phyloP scores from a whole-genome alignment of 2,888 invertebrate species.

The Brachyptera putata region DNA sequence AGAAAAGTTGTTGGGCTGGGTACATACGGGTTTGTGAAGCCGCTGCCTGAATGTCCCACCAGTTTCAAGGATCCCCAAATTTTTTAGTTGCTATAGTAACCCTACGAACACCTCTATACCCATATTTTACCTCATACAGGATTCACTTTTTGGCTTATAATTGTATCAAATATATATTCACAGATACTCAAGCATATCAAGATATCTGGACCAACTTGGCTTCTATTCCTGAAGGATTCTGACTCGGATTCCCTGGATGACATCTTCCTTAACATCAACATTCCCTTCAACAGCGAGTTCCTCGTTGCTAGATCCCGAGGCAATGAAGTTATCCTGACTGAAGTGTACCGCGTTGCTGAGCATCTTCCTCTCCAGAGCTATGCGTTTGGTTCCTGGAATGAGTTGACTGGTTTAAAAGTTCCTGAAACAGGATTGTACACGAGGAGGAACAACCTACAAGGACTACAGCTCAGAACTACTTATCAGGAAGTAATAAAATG shows the following conservation, averaged over 20 bases:
- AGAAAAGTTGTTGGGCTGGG: too few species aligned
- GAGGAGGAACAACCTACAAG: not conserved
- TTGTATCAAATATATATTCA: too few species aligned
- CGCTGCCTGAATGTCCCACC: too few species aligned
- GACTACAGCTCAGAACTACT: not conserved
- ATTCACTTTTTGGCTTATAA: too few species aligned
- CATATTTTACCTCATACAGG: too few species aligned
- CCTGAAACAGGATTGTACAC: not conserved
- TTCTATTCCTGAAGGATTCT: not conserved
- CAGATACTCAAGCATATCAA: too few species aligned
- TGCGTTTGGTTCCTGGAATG: not conserved
- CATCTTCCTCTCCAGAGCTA: not conserved
- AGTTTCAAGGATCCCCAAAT: too few species aligned
- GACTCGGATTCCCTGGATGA: not conserved
- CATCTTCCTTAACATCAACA: not conserved
- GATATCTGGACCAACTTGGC: not conserved
- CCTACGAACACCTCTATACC: too few species aligned
- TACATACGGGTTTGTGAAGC: too few species aligned
- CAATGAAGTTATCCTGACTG: not conserved
- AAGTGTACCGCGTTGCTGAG: not conserved
- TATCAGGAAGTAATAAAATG: too few species aligned
- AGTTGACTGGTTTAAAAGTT: not conserved
- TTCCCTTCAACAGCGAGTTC: not conserved
- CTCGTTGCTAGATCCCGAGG: not conserved
- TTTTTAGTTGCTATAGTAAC: too few species aligned